These are phyloP conservation scores for Girardia tigrina DNA, from an alignment of 2,888 invertebrate species.

Conservation along the genomic window DNA sequence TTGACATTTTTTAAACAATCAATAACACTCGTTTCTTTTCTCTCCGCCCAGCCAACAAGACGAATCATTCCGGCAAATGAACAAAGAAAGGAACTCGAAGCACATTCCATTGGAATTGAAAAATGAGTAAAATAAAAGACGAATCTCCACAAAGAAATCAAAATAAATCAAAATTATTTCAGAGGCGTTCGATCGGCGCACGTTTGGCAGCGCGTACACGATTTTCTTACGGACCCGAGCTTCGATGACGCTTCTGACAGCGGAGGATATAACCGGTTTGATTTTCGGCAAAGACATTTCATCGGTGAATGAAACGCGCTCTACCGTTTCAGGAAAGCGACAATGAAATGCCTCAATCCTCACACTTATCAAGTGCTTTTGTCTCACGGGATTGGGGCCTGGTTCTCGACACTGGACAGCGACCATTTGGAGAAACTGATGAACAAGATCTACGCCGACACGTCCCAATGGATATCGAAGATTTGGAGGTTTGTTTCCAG, in stretches of 20 bases:
- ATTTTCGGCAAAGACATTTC: too few relatives aligned
- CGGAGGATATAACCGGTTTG: too few relatives aligned
- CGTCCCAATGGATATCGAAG: slow-evolving; percentile 71
- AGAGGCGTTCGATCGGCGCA: background rate
- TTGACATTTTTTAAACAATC: too few relatives aligned
- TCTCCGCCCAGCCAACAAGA: background rate
- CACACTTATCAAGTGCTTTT: slow-evolving; percentile 56
- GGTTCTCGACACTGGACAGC: slow-evolving; percentile 68
- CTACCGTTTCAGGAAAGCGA: slow-evolving; percentile 37
- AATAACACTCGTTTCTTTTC: too few relatives aligned
- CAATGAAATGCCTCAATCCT: slow-evolving; percentile 42
- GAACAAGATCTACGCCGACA: slow-evolving; percentile 67
- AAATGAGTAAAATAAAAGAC: background rate
- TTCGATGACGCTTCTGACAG: background rate
- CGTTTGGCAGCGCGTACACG: background rate
- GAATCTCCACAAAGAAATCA: too few relatives aligned
- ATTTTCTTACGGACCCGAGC: background rate
- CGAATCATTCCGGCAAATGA: background rate
- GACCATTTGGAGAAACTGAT: slow-evolving; percentile 66
- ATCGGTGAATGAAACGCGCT: too few relatives aligned
- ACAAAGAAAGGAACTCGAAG: background rate
- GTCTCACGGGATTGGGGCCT: slow-evolving; percentile 73
- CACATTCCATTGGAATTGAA: background rate
- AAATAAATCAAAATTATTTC: background rate
- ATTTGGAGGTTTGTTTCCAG: slow-evolving; percentile 64